Conservation (phyloP, 2,113 vertebrate genomes). For the Gambusia holbrooki region DNA sequence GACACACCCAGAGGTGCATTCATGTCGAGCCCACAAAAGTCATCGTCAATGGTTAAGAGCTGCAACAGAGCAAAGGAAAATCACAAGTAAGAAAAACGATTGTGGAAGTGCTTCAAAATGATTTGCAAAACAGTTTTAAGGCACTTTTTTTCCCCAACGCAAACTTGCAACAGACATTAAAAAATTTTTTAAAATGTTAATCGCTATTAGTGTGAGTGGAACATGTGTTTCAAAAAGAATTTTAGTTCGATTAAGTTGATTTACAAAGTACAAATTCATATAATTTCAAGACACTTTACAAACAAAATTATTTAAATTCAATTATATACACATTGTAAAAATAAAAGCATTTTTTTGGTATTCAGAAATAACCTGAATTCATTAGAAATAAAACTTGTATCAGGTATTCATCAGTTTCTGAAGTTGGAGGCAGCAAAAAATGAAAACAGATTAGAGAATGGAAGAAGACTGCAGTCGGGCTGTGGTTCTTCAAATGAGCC, state of each 20-base stretch:
- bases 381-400: background rate
- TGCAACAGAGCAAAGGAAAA: slow-evolving; percentile 56
- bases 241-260: too few relatives aligned
- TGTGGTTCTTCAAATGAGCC: slow-evolving; percentile 42
- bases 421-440: slow-evolving; percentile 14
- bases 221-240: background rate
- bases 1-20: slow-evolving; percentile 97
- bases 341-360: too few relatives aligned
- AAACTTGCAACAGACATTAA: background rate
- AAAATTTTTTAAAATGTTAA: background rate
- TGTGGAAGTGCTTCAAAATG: background rate
- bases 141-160: background rate
- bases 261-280: too few relatives aligned
- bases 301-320: background rate
- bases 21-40: slow-evolving; percentile 99
- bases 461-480: slow-evolving; percentile 62
- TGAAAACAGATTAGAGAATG: slow-evolving; percentile 11
- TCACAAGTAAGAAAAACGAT: background rate
- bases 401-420: background rate
- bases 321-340: too few relatives aligned
- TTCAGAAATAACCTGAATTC: too few relatives aligned
- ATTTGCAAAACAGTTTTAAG: too few relatives aligned
- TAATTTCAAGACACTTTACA: too few relatives aligned
- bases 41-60: slow-evolving; percentile 96
- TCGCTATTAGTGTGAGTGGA: too few relatives aligned